Evolutionary conservation across 2,113 vertebrate genomes (phyloP).

Genomic region (Mellivora capensis): DNA sequence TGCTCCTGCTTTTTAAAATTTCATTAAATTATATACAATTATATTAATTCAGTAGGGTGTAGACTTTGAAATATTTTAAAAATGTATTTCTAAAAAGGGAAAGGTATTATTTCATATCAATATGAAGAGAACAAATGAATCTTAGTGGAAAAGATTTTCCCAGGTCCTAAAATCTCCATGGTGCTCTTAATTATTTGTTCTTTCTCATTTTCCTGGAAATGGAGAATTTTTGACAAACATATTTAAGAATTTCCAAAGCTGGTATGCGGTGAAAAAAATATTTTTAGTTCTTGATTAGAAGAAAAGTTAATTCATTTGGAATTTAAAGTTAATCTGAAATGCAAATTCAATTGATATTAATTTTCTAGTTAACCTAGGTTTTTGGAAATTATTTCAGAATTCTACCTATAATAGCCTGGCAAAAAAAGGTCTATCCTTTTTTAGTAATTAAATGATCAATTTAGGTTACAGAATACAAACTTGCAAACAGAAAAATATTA

Average conservation of each 20-base stretch:
- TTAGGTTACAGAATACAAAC: not conserved
- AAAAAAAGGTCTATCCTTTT: not conserved
- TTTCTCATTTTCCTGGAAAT: not conserved
- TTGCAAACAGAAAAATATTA: not conserved
- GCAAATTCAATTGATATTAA: not conserved
- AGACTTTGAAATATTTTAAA: slow-evolving; percentile 36
- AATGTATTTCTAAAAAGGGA: slow-evolving; percentile 32
- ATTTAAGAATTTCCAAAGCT: not conserved
- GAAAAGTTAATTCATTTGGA: not conserved
- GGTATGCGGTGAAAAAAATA: not conserved
- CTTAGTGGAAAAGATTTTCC: not conserved
- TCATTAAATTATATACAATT: slow-evolving; percentile 59
- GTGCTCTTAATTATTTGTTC: not conserved
- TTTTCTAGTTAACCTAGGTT: not conserved
- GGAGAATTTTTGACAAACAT: slow-evolving; percentile 22
- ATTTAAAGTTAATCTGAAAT: not conserved
- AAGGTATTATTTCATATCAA: slow-evolving; percentile 16
- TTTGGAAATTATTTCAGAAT: slow-evolving; percentile 14
- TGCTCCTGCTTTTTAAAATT: slow-evolving; percentile 46
- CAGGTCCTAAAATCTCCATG: not conserved
- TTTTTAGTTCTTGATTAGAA: slow-evolving; percentile 26
- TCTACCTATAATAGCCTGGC: not conserved
- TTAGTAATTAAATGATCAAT: not conserved
- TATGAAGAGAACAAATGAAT: slow-evolving; percentile 4
- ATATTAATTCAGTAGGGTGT: slow-evolving; percentile 18